Conservation (phyloP, 2,888 invertebrate species). For the Papilio elwesi region DNA sequence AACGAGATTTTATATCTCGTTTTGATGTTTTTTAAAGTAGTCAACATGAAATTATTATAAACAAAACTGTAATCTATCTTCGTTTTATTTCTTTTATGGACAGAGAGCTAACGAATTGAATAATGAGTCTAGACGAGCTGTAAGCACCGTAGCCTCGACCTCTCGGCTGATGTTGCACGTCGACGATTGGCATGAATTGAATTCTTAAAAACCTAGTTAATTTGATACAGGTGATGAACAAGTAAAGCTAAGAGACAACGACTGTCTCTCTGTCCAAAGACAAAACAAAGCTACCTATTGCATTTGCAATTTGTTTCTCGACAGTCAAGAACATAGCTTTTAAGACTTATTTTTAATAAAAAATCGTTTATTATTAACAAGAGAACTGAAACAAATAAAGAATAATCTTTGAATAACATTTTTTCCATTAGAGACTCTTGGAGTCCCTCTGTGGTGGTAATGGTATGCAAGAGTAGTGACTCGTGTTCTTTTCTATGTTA, state of each 20-base stretch:
- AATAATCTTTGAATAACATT: no score
- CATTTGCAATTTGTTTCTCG: not conserved
- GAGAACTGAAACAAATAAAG: no score
- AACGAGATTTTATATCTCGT: no score
- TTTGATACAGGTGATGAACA: slow-evolving; percentile 31
- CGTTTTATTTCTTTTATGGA: slow-evolving; percentile 29
- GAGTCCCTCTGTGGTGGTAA: no score
- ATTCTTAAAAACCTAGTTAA: slow-evolving; percentile 35
- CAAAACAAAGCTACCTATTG: slow-evolving; percentile 1
- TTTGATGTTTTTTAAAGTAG: no score
- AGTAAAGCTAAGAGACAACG: slow-evolving; percentile 6
- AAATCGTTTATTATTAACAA: no score
- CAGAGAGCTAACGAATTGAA: slow-evolving; percentile 31
- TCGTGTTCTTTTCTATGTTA: no score
- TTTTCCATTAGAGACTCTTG: no score
- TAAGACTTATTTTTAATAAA: not conserved
- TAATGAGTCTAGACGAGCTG: slow-evolving; percentile 39
- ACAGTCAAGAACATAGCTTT: not conserved
- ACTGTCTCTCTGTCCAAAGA: not conserved
- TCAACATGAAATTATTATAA: slow-evolving; percentile 14
- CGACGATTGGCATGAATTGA: slow-evolving; percentile 32
- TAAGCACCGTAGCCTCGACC: not conserved
- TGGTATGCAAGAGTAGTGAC: no score
- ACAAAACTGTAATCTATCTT: slow-evolving; percentile 17
- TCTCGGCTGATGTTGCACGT: slow-evolving; percentile 23